Conservation (phyloP, 2,888 invertebrate species). For the Steinernema scapterisci region DNA sequence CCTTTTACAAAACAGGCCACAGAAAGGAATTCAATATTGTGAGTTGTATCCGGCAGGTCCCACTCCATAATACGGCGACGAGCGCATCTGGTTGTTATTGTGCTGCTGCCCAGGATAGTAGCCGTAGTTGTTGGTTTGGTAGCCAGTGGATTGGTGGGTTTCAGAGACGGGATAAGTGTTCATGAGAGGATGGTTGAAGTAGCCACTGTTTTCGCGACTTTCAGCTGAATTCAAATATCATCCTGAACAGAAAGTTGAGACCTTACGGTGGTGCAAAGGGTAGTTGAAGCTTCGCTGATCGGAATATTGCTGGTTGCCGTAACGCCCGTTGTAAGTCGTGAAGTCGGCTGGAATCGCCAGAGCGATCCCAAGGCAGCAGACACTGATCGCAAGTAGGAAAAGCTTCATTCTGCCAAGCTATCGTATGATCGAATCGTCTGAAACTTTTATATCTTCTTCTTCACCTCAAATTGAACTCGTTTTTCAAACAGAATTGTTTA, state of each 20-base stretch:
- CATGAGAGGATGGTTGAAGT: not conserved
- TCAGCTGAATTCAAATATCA: not conserved
- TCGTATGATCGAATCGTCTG: not conserved
- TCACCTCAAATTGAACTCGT: constrained; percentile 1
- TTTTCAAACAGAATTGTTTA: constrained; percentile 9
- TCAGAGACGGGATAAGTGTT: constrained; percentile 5
- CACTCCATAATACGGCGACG: not conserved
- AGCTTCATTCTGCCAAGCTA: not conserved
- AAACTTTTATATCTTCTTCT: not conserved
- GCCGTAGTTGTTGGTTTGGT: not conserved
- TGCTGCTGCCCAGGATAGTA: not conserved
- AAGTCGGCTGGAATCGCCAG: not conserved
- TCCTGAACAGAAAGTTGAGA: not conserved
- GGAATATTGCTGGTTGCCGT: not conserved
- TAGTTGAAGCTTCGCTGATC: not conserved
- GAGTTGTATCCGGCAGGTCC: not conserved
- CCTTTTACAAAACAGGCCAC: too few relatives aligned
- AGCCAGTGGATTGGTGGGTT: not conserved
- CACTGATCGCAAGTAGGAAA: too few relatives aligned
- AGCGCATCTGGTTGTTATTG: not conserved
- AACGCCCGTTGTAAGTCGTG: constrained; percentile 3
- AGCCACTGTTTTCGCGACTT: not conserved
- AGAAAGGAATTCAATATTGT: not conserved
- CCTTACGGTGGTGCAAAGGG: not conserved
- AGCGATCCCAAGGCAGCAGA: not conserved